Conservation (phyloP, 2,113 vertebrate genomes). For the Heterochromis multidens region DNA sequence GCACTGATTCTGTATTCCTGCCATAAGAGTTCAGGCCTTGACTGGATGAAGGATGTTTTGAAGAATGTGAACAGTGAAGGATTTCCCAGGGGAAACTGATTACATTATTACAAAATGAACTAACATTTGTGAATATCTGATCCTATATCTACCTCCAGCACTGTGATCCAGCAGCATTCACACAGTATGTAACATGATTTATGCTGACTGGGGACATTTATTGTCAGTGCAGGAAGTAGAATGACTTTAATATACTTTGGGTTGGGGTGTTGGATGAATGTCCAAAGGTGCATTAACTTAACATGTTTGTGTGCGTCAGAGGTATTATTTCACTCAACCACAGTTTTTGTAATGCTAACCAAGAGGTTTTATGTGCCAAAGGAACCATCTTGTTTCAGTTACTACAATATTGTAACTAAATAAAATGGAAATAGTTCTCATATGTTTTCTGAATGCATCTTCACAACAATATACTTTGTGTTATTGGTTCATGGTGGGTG, state of each 20-base stretch:
- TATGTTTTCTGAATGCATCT: neutral
- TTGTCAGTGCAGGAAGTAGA: neutral
- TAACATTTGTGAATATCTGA: slow-evolving; percentile 15
- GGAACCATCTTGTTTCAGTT: neutral
- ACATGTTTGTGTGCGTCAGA: neutral
- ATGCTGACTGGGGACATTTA: neutral
- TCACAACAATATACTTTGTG: neutral
- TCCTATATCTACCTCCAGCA: neutral
- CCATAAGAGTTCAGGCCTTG: neutral
- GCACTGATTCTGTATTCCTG: neutral
- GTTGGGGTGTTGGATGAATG: neutral
- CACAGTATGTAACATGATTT: neutral
- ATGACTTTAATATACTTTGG: neutral
- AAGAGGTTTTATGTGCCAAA: neutral
- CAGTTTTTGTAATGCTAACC: neutral
- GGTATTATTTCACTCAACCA: neutral
- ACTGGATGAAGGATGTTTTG: neutral
- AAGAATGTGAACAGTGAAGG: slow-evolving; percentile 5
- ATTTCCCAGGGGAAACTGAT: neutral
- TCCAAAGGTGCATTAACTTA: neutral
- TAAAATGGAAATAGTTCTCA: neutral
- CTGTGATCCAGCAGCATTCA: neutral
- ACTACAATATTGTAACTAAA: neutral
- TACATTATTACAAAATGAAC: slow-evolving; percentile 16
- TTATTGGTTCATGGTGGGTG: neutral